phyloP scores from a whole-genome alignment of 30 jellyfish, hydroid and myxozoan species.

The Pelagia noctiluca region DNA sequence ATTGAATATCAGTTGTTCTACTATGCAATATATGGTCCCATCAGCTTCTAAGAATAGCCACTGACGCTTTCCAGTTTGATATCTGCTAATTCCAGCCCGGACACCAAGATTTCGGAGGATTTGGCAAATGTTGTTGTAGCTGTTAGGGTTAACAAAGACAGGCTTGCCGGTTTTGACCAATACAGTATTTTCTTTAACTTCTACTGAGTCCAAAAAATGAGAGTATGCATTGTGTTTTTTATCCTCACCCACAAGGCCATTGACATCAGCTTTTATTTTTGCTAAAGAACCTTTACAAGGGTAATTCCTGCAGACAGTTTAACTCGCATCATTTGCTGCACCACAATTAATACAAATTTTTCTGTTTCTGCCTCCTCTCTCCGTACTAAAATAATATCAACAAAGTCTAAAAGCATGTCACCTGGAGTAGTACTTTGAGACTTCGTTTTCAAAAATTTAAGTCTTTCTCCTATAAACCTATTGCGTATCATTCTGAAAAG shows the following conservation, averaged over 20 bases:
- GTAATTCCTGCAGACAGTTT: background rate
- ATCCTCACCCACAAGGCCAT: background rate
- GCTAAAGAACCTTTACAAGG: background rate
- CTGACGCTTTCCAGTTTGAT: constrained; percentile 17
- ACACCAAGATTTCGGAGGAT: constrained; percentile 35
- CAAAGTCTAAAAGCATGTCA: background rate
- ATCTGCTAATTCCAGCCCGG: constrained; percentile 40
- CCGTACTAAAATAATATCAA: background rate
- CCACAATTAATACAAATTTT: constrained; percentile 24
- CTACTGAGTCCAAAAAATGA: background rate
- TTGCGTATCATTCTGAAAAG: background rate
- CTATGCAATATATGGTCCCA: constrained; percentile 14
- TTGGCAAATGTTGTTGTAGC: background rate
- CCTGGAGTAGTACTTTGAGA: background rate
- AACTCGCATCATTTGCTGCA: background rate
- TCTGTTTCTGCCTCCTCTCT: background rate
- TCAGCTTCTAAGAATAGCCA: constrained; percentile 14
- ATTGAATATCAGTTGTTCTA: constrained; percentile 20
- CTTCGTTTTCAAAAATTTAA: no score
- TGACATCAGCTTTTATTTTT: background rate
- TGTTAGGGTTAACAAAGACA: constrained; percentile 17
- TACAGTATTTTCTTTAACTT: background rate
- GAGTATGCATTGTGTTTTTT: background rate
- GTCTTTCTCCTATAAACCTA: no score
- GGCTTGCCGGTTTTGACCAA: constrained; percentile 46